phyloP scores from a whole-genome alignment of 2,797 vertebrate genomes.

The Aratinga solstitialis region DNA sequence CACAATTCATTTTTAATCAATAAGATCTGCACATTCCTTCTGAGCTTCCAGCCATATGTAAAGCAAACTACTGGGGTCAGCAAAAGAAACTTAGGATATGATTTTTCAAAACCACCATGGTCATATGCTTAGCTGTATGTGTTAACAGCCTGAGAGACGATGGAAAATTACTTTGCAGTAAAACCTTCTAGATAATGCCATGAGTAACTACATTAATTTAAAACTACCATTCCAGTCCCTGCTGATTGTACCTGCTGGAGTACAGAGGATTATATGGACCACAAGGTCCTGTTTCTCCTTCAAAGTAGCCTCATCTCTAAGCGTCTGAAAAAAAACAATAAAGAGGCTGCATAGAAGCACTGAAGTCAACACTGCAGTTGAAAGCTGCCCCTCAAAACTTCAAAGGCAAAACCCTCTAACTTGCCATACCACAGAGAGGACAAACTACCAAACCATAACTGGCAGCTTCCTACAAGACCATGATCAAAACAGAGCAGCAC shows the following conservation, averaged over 20 bases:
- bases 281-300: neutral
- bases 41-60: neutral
- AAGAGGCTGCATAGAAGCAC: neutral
- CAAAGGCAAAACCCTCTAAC: neutral
- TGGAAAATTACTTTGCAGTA: neutral
- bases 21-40: neutral
- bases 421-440: neutral
- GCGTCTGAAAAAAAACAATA: neutral
- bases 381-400: neutral
- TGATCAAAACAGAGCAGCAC: neutral
- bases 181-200: neutral
- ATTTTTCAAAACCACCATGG: neutral
- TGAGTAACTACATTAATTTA: neutral
- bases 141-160: neutral
- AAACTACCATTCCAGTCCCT: neutral
- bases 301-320: neutral
- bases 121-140: fast-evolving
- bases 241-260: neutral
- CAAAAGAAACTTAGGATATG: neutral
- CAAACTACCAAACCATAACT: neutral
- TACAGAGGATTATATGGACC: neutral
- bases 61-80: neutral
- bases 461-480: neutral
- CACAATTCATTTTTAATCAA: neutral
- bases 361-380: neutral